Evolutionary conservation across 2,888 invertebrate species (phyloP).

Genomic region (Omphaloscelis lunosa): DNA sequence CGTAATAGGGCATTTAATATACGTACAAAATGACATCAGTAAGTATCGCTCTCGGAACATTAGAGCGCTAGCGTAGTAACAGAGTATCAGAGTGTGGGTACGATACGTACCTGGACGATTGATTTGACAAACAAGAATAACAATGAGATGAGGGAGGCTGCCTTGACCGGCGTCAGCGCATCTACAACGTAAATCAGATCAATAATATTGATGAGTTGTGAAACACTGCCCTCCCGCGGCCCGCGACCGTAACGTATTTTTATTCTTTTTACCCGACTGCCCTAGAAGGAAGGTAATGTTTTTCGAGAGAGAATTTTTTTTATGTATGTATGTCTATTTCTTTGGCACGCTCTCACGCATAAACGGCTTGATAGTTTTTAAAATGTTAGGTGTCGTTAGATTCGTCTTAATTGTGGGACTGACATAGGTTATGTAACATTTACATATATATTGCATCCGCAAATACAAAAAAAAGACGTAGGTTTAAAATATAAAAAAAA

Average conservation of each 20-base stretch:
- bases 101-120: constrained; percentile 31
- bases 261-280: too few species aligned
- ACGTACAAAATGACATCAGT: not conserved
- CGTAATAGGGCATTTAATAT: not conserved
- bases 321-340: too few species aligned
- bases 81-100: constrained; percentile 15
- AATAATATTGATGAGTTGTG: constrained; percentile 83
- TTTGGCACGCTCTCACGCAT: too few species aligned
- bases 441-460: too few species aligned
- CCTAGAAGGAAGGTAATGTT: too few species aligned
- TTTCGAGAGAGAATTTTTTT: too few species aligned
- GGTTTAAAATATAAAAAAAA: too few species aligned
- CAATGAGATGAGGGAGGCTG: constrained; percentile 63
- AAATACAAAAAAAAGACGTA: too few species aligned
- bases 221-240: constrained; percentile 63
- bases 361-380: too few species aligned
- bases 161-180: constrained; percentile 65
- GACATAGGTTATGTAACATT: too few species aligned
- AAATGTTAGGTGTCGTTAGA: too few species aligned
- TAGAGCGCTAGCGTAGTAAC: not conserved
- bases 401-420: too few species aligned
- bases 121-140: constrained; percentile 72
- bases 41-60: not conserved
- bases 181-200: constrained; percentile 83
- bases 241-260: not conserved